Percentiles rank a stretch among this genome's conserved stretches.
Conservation (phyloP, 2,888 invertebrate genomes). For the Hemaris fuciformis region DNA sequence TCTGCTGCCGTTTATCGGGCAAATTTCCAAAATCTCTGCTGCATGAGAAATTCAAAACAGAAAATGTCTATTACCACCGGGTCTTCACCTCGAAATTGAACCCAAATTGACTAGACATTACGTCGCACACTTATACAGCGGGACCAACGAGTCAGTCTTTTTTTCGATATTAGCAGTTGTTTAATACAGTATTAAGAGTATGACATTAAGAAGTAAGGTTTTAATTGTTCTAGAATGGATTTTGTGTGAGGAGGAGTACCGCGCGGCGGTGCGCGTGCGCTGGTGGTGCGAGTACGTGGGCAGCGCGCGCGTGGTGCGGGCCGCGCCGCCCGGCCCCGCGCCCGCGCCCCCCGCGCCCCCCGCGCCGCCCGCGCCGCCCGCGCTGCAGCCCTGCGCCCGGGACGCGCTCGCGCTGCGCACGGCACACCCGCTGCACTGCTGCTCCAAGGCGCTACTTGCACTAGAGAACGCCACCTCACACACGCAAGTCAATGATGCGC, state of each 20-base stretch:
- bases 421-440: slow-evolving; percentile 76
- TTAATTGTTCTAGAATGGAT: slow-evolving; percentile 57
- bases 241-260: slow-evolving; percentile 58
- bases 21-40: too few relatives aligned
- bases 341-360: slow-evolving; percentile 49
- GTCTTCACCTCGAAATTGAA: too few relatives aligned
- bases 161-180: too few relatives aligned
- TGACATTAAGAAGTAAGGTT: too few relatives aligned
- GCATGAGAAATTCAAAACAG: too few relatives aligned
- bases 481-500: slow-evolving; percentile 76
- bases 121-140: too few relatives aligned
- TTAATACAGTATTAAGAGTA: too few relatives aligned
- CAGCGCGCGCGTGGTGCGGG: slow-evolving; percentile 35
- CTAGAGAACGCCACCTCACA: slow-evolving; percentile 85
- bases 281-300: slow-evolving; percentile 63
- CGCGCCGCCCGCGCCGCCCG: slow-evolving; percentile 45
- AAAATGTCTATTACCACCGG: too few relatives aligned
- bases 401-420: slow-evolving; percentile 76
- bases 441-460: slow-evolving; percentile 75
- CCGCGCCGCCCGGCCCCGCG: slow-evolving; percentile 41
- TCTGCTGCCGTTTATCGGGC: too few relatives aligned
- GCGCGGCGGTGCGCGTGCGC: slow-evolving; percentile 54
- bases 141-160: too few relatives aligned
- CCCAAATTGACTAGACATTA: too few relatives aligned
- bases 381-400: slow-evolving; percentile 44